Base-by-base conservation (phyloP, 2,888 invertebrate species). In the Leuctra nigra region DNA sequence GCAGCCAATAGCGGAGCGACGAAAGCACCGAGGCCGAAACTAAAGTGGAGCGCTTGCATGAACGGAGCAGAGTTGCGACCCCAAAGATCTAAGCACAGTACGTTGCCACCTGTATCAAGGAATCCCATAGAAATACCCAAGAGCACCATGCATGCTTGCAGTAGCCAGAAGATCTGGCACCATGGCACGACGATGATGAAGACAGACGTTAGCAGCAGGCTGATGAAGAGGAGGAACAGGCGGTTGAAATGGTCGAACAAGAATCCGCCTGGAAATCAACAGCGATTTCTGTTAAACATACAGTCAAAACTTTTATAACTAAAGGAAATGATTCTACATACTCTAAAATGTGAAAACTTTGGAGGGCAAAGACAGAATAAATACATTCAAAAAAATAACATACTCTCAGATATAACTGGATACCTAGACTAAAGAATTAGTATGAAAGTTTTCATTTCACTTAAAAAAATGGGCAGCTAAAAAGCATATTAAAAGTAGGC, bases 21-120 rank as follows among this genome's bases (percentile, higher is more conserved):
- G 58, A 73, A 73, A 0, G 73, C 72, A 14, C 75, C 75, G 14
- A 75, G 61, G 9, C 73, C 74, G 64, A 74, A 74, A 16, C 70
- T 67, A 62, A 74, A 74, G 62, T 75, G 74, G 23, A 75, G 62
- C 2, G 70, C 68, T 64, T 75, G 75, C 66, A 75, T 69, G 62
- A 70, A 74, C 2, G 73, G 72, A 0, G 68, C 70, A 63, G 69
- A 73, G 58, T 66, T 62, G 44, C 66, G 62, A 16, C 66, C 64
- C 68, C 68, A 68, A 4, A 65, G 57, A 44, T 64, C 64, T 50
- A 74, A 64, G 63, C 73, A 73, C 59, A 72, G 67, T 4, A 73
- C 70, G 65, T 74, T 75, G 13, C 72, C 72, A 54, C 74, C 67
- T 54, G 69, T 68, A 58, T 69, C 68, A 1, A 72, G 65, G n/a